Percentiles rank a stretch among this genome's conserved stretches.
Evolutionary conservation across 2,113 vertebrate genomes (phyloP).

Genomic region (Ictalurus punctatus): DNA sequence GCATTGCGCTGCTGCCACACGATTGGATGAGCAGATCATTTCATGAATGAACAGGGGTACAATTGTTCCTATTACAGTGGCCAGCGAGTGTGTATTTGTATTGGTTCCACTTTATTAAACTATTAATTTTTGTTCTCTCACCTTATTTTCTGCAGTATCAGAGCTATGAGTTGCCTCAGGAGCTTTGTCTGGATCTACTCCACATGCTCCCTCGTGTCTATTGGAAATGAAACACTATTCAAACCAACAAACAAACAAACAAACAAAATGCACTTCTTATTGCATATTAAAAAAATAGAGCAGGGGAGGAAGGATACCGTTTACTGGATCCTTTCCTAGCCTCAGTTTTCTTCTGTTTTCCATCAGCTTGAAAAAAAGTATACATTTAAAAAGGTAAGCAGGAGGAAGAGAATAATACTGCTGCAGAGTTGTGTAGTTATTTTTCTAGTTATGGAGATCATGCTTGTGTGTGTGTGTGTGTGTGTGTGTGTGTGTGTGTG

Average conservation of each 20-base stretch:
- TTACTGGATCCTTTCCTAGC: background rate
- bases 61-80: background rate
- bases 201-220: slow-evolving; percentile 28
- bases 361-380: slow-evolving; percentile 2
- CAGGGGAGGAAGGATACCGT: slow-evolving; percentile 1
- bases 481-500: too few species aligned
- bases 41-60: background rate
- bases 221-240: background rate
- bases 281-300: background rate
- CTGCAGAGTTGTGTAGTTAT: background rate
- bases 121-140: background rate
- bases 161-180: background rate
- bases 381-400: background rate
- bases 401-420: too few species aligned
- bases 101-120: background rate
- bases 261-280: background rate
- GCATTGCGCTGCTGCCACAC: background rate
- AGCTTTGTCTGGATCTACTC: background rate
- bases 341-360: slow-evolving; percentile 29
- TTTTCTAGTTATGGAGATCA: too few species aligned
- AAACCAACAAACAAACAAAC: background rate
- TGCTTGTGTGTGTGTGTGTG: too few species aligned
- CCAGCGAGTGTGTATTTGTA: background rate
- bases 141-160: slow-evolving; percentile 3
- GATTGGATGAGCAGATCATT: background rate